Percentiles rank a stretch among this genome's conserved stretches.
phyloP scores from a whole-genome alignment of 1,140 invertebrate genomes.

The Aricia agestis region DNA sequence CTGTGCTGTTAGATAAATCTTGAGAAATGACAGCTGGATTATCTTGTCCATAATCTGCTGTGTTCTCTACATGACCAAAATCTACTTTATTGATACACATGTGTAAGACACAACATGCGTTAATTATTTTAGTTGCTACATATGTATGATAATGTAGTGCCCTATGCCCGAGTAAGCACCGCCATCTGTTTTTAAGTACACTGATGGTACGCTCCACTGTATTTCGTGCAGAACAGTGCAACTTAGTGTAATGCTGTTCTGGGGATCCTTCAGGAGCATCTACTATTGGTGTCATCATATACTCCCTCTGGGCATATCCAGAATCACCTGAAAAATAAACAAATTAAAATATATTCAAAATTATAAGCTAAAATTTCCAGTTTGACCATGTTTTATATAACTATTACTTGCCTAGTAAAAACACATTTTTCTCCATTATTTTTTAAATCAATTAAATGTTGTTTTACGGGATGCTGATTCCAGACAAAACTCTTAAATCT shows the following conservation, averaged over 20 bases:
- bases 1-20: not conserved
- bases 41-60: no score
- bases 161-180: constrained; percentile 27
- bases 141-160: constrained; percentile 30
- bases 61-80: not conserved
- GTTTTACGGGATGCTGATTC: constrained; percentile 24
- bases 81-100: constrained; percentile 9
- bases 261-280: constrained; percentile 23
- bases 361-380: no score
- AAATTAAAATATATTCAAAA: no score
- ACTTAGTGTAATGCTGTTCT: constrained; percentile 25
- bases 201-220: constrained; percentile 30
- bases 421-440: constrained; percentile 10
- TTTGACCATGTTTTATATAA: no score
- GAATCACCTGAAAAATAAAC: constrained; percentile 23
- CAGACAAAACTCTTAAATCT: constrained; percentile 24
- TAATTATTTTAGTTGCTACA: constrained; percentile 29
- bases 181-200: constrained; percentile 31
- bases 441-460: constrained; percentile 5
- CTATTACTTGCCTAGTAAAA: constrained; percentile 14
- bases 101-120: constrained; percentile 34
- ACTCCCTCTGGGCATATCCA: constrained; percentile 28
- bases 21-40: not conserved
- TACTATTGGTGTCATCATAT: constrained; percentile 24
- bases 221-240: constrained; percentile 26